Conservation (phyloP, 2,888 invertebrate genomes). For the Zaprionus lineosus region DNA sequence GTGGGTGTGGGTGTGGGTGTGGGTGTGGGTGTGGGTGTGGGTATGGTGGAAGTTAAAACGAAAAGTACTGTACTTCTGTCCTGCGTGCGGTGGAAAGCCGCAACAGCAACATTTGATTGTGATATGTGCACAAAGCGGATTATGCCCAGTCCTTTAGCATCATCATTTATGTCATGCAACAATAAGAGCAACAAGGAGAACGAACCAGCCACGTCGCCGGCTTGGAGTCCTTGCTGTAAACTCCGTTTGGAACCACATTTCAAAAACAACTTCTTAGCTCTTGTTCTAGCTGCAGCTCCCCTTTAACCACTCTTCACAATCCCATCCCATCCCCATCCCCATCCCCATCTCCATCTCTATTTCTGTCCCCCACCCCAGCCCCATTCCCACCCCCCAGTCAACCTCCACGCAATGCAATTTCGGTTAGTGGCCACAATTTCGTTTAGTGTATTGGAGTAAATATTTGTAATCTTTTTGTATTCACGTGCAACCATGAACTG, state of each 20-base stretch:
- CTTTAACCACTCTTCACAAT: too few relatives aligned
- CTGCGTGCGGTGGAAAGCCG: not conserved
- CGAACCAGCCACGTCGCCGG: constrained; percentile 15
- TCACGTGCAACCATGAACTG: too few relatives aligned
- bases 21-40: too few relatives aligned
- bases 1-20: too few relatives aligned
- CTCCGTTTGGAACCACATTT: constrained; percentile 26
- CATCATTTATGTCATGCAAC: constrained; percentile 74
- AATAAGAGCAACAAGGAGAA: constrained; percentile 50
- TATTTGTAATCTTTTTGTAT: constrained; percentile 46
- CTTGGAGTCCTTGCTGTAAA: constrained; percentile 22
- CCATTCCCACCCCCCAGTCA: not conserved
- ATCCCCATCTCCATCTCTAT: not conserved
- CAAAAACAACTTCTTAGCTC: not conserved
- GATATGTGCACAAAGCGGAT: constrained; percentile 78
- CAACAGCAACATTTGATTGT: constrained; percentile 65
- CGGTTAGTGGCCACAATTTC: constrained; percentile 73
- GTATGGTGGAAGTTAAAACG: not conserved
- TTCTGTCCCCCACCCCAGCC: not conserved
- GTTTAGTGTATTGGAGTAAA: constrained; percentile 64
- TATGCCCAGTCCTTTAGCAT: constrained; percentile 72
- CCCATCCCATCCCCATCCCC: not conserved
- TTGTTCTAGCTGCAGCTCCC: too few relatives aligned
- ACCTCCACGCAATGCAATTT: constrained; percentile 65
- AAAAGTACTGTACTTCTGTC: too few relatives aligned